These are phyloP conservation scores for Catalaphyllia jardinei DNA, from an alignment of 64 coral and sea anemone species.

Conservation along the genomic window DNA sequence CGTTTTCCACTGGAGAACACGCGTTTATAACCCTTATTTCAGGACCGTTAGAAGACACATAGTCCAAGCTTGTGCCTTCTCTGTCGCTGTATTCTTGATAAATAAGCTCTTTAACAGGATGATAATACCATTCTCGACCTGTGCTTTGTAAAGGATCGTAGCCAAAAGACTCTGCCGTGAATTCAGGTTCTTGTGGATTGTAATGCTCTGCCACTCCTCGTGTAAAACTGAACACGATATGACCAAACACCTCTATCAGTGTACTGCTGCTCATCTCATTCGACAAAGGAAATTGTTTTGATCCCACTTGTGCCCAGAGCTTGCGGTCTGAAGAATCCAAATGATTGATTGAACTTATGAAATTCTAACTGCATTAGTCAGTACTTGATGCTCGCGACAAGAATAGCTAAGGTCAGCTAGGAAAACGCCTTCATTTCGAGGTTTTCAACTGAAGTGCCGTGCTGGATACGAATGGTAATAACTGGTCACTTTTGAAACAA, in stretches of 20 bases:
- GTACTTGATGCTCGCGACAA: no score
- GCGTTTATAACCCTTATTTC: background rate
- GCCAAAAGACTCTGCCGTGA: background rate
- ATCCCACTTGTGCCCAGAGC: no score
- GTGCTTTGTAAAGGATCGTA: background rate
- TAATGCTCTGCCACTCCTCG: background rate
- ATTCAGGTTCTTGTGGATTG: background rate
- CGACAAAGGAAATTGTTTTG: no score
- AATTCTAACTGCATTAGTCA: no score
- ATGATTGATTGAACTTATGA: no score
- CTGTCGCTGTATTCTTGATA: constrained; percentile 1
- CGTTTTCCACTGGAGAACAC: background rate
- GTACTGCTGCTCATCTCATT: background rate
- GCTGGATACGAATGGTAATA: no score
- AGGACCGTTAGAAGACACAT: background rate
- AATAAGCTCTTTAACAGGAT: constrained; percentile 16
- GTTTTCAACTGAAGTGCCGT: no score
- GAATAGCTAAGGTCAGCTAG: no score
- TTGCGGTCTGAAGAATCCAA: no score
- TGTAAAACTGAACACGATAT: background rate
- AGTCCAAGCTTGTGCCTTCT: background rate
- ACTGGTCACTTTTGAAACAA: no score
- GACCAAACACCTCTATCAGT: background rate
- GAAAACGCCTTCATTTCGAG: no score
- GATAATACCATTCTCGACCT: background rate